These are phyloP conservation scores for Glandiceps talaboti DNA, from an alignment of 53 echinoderm and acorn worm species.

Conservation along the genomic window DNA sequence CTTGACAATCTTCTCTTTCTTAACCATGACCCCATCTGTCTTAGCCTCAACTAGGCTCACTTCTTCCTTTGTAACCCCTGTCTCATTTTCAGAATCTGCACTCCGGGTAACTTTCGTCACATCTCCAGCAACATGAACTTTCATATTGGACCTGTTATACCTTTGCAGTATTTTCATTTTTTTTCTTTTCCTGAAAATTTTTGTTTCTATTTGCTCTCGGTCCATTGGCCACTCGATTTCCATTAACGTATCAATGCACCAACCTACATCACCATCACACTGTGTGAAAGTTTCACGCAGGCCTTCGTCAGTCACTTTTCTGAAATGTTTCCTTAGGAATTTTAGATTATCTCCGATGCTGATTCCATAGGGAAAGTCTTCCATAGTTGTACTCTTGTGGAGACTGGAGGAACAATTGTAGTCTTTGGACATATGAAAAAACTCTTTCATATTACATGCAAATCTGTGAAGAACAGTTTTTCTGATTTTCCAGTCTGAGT, in stretches of 20 bases:
- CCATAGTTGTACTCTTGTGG: conserved; percentile 84
- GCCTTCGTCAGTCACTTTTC: conserved; percentile 11
- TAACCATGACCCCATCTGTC: no score
- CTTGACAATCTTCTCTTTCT: no score
- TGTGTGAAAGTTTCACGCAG: conserved; percentile 31
- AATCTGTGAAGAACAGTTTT: not conserved
- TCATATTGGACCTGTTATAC: no score
- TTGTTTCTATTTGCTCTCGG: not conserved
- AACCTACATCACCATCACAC: conserved; percentile 44
- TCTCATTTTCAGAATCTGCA: no score
- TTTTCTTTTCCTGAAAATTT: not conserved
- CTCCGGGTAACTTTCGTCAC: no score
- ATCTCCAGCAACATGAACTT: no score
- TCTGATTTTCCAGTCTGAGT: not conserved
- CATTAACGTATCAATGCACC: conserved; percentile 57
- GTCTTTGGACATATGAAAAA: not conserved
- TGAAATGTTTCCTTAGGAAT: conserved; percentile 12
- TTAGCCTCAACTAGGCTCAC: no score
- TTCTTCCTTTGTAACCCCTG: no score
- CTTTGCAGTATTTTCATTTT: no score
- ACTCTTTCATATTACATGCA: not conserved
- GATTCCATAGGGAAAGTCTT: conserved; percentile 10
- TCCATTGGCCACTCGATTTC: conserved; percentile 2
- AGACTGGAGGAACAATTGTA: conserved; percentile 41
- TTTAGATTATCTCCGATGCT: conserved; percentile 3